These are phyloP conservation scores for Tapera naevia DNA, from an alignment of 2,797 vertebrate genomes.

Conservation along the genomic window DNA sequence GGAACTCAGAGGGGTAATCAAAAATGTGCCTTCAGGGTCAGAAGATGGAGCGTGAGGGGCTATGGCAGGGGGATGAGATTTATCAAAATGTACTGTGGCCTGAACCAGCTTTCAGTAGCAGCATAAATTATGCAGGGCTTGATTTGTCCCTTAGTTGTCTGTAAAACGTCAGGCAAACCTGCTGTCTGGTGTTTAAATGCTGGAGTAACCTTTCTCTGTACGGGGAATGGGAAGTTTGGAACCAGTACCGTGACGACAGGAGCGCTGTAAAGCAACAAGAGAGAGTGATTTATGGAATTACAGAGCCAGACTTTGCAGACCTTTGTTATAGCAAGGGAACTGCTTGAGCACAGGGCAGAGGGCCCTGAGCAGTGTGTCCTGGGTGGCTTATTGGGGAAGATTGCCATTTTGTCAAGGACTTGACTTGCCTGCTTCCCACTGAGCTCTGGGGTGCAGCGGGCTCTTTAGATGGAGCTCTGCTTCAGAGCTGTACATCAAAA, in stretches of 20 bases:
- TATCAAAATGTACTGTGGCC: accelerated
- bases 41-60: not conserved
- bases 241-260: not conserved
- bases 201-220: not conserved
- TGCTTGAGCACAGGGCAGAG: not conserved
- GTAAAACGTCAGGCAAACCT: not conserved
- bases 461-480: not conserved
- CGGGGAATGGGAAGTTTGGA: not conserved
- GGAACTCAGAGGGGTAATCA: not conserved
- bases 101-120: not conserved
- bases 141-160: not conserved
- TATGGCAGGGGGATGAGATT: not conserved
- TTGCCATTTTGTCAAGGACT: not conserved
- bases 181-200: not conserved
- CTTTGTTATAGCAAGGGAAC: not conserved
- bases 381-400: not conserved
- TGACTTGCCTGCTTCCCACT: not conserved
- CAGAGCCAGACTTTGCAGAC: accelerated
- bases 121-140: not conserved
- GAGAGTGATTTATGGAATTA: not conserved
- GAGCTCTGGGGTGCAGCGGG: not conserved
- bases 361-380: not conserved
- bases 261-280: not conserved
- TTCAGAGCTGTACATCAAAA: constrained; percentile 2
- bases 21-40: not conserved